Evolutionary conservation across 1,140 invertebrate genomes (phyloP), one percentile per base, ranked within the genome.

Genomic region (Heliothis subflexa): DNA sequence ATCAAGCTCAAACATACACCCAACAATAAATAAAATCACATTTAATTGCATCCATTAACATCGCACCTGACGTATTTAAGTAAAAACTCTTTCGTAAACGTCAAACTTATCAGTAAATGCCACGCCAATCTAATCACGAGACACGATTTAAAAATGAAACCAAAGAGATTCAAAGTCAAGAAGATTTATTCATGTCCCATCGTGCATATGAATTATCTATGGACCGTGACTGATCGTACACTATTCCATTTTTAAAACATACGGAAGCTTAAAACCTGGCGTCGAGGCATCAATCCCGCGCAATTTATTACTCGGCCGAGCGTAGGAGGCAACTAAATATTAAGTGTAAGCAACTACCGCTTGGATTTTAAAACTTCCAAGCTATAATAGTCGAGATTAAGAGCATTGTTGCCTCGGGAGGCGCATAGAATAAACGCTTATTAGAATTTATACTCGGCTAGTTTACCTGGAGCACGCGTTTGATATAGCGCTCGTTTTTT

Each of bases 321-420:
- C 88, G 89, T 89, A 92, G 91, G 90, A 89, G 90, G 87, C 85
- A 87, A 89, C 88, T 91, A 88, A 89, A 91, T 92, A 93, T 91
- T 89, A 91, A 90, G 86, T 80, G 82, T 87, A 87, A 83, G 49
- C 85, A 92, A 93, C 90, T 93, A 93, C 87, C 87, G 86, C 82
- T 82, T 59, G 73, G 74, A 73, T 89, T 88, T 89, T 86, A 90
- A 91, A 91, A 91, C 85, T 80, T 88, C 85, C 80, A 81, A 86
- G 83, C 81, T 85, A 88, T 92, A 92, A 94, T 93, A 89, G 87
- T 86, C 78, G 85, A 91, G 89, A 94, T 93, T 92, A 94, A 83
- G 86, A 83, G 87, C 86, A 87, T 88, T 86, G 88, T 88, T 89
- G 92, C 92, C 91, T 87, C 83, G 82, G 90, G 91, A 90, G 83